Base-by-base conservation (phyloP, 2,113 vertebrate genomes). In the Sterrhoptilus dennistouni region DNA sequence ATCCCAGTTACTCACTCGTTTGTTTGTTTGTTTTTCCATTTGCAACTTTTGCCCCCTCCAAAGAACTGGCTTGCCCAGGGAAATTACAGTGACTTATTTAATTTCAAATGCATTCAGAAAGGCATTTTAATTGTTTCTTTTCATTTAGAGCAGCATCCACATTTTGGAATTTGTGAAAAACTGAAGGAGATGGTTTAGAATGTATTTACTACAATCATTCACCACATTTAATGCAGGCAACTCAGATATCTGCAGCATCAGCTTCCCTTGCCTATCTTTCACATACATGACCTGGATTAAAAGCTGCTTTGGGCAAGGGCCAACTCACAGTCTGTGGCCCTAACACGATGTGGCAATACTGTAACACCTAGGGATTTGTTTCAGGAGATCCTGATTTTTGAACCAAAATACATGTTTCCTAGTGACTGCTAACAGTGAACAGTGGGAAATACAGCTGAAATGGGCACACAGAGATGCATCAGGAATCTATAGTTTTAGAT, bases 1-100 rank as follows among this genome's bases (percentile, higher is more conserved):
- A 15, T 95, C 75, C 78, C 71, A 86, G 89, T 96, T 90, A 89
- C 83, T 94, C 83, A 83, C 68, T 75, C 90, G 12, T 78, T 91
- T 90, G 92, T 95, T 97, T 90, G 87, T 85, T 94, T 94, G 81
- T 83, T 83, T 96, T 93, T 91, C 93, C 91, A 88, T 86, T 95
- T 96, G 78, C 54, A 96, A 93, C 75, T 91, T 86, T 83, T 83
- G 82, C 64, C 84, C 91, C 82, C 92, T 96, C 76, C 68, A 91
- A 91, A 91, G 78, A 88, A 36, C 75, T 93, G 64, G 21, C 56
- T 77, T 88, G 75, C 75, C 83, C 71, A 77, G 63, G 57, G 59
- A 94, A 95, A 91, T 70, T 36, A 90, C 75, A 90, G 87, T 40
- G 91, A 95, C 33, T 96, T 94, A 87, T 27, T 96, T 93, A 1